Percentiles rank a stretch among this genome's conserved stretches.
phyloP scores from a whole-genome alignment of 2,113 vertebrate genomes.

The Nesogale talazaci region DNA sequence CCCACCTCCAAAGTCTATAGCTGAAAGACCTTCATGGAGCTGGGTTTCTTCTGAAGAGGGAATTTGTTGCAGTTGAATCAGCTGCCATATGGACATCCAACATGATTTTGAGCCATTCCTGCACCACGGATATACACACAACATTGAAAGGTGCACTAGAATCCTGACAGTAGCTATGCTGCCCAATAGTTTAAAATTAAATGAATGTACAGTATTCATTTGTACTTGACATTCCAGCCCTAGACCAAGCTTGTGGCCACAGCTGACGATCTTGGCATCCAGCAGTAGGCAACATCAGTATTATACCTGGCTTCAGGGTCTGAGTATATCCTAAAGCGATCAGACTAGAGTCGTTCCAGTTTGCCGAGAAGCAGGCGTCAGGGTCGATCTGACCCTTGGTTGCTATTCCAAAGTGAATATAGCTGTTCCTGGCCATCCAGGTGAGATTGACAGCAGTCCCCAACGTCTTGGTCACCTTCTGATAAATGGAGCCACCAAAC shows the following conservation, averaged over 20 bases:
- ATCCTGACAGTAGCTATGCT: conserved; percentile 92
- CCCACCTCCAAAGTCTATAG: too few species aligned
- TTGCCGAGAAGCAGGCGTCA: conserved; percentile 96
- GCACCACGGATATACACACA: conserved; percentile 87
- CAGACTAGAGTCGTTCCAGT: conserved; percentile 99
- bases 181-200: conserved; percentile 86
- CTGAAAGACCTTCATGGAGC: too few species aligned
- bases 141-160: conserved; percentile 90
- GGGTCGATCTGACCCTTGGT: conserved; percentile 98
- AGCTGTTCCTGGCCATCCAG: conserved; percentile 98
- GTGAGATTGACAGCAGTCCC: conserved; percentile 98
- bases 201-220: conserved; percentile 78
- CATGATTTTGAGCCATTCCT: conserved; percentile 73
- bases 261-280: conserved; percentile 97
- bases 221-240: conserved; percentile 98
- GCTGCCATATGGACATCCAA: too few species aligned
- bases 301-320: conserved; percentile 97
- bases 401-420: conserved; percentile 96
- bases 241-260: conserved; percentile 97
- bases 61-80: too few species aligned
- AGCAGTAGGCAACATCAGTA: conserved; percentile 96
- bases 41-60: neutral
- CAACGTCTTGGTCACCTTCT: conserved; percentile 97
- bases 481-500: conserved; percentile 98
- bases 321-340: conserved; percentile 98